phyloP scores from a whole-genome alignment of 1,140 invertebrate species.

The Aphidius gifuensis region DNA sequence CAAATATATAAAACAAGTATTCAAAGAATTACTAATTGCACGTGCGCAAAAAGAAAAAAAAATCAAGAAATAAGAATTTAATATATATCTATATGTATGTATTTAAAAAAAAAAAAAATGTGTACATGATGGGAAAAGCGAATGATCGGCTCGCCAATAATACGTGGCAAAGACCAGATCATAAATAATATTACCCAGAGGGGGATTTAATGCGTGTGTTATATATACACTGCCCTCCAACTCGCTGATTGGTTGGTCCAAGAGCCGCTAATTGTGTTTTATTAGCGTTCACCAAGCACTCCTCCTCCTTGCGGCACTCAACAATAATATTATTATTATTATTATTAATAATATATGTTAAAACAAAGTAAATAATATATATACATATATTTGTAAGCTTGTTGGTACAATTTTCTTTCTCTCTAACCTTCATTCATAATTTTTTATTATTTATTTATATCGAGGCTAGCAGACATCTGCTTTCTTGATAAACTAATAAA shows the following conservation, averaged over 20 bases:
- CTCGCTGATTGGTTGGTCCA: slow-evolving; percentile 44
- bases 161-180: slow-evolving; percentile 35
- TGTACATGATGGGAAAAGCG: slow-evolving; percentile 6
- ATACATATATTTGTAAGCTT: too few relatives aligned
- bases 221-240: slow-evolving; percentile 29
- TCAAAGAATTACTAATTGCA: slow-evolving; percentile 18
- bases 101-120: slow-evolving; percentile 4
- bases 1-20: slow-evolving; percentile 14
- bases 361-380: too few relatives aligned
- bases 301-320: slow-evolving; percentile 14
- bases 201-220: slow-evolving; percentile 39
- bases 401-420: too few relatives aligned
- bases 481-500: too few relatives aligned
- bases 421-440: too few relatives aligned
- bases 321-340: slow-evolving; percentile 13
- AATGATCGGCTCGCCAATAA: slow-evolving; percentile 35
- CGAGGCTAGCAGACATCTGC: too few relatives aligned
- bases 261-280: slow-evolving; percentile 53
- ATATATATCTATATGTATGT: background rate
- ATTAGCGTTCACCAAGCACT: slow-evolving; percentile 41
- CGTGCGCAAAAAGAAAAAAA: slow-evolving; percentile 5
- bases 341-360: background rate
- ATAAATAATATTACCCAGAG: slow-evolving; percentile 45
- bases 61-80: background rate
- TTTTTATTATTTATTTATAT: too few relatives aligned